A percentile compares a stretch with the other conserved stretches of the same genome.
Evolutionary conservation across 1,140 invertebrate genomes (phyloP).

Genomic region (Acromyrmex echinatior): DNA sequence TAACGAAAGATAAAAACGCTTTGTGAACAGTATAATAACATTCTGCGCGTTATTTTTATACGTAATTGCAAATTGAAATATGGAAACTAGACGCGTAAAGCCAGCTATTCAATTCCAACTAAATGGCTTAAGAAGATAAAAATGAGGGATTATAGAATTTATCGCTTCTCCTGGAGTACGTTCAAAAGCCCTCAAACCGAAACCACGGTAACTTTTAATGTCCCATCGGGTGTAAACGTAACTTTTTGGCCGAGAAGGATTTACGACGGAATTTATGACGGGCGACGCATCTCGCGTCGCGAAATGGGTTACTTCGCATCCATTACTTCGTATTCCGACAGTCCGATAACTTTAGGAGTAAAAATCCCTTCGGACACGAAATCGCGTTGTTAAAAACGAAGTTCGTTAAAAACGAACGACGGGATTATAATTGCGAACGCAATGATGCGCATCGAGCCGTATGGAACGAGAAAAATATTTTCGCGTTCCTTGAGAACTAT

Average conservation of each 20-base stretch:
- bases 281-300: constrained; percentile 38
- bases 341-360: constrained; percentile 32
- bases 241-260: constrained; percentile 56
- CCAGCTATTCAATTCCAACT: constrained; percentile 45
- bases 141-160: constrained; percentile 57
- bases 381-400: neutral
- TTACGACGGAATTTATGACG: constrained; percentile 46
- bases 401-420: constrained; percentile 24
- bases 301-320: constrained; percentile 43
- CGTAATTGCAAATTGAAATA: constrained; percentile 57
- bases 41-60: constrained; percentile 22
- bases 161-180: constrained; percentile 36
- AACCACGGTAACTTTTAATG: constrained; percentile 59
- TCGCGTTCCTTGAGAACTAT: neutral
- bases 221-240: constrained; percentile 57
- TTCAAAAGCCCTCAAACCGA: constrained; percentile 53
- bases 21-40: neutral
- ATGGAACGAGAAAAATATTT: constrained; percentile 1
- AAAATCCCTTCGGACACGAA: constrained; percentile 7
- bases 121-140: constrained; percentile 60
- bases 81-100: constrained; percentile 46
- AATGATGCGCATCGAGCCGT: constrained; percentile 22
- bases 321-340: constrained; percentile 25
- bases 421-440: constrained; percentile 36
- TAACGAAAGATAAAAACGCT: constrained; percentile 27